These are phyloP conservation scores for Orcinus orca DNA, from an alignment of 2,113 vertebrate genomes.

Conservation along the genomic window DNA sequence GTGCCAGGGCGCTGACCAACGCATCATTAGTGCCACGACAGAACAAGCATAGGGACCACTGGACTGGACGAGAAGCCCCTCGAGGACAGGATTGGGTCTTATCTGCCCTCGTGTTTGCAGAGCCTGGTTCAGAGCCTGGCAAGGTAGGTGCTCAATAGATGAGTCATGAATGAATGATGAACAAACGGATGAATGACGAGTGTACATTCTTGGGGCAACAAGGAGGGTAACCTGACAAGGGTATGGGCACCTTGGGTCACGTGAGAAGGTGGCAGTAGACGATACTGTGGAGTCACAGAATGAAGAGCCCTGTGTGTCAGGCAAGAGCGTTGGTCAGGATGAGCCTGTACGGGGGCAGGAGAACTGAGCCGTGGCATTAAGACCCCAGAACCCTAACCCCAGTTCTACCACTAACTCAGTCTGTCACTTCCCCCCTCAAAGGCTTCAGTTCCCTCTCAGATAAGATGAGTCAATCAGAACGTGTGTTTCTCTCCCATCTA, in stretches of 20 bases:
- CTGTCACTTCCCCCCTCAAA: neutral
- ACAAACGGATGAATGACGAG: neutral
- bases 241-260: neutral
- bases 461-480: neutral
- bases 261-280: neutral
- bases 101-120: neutral
- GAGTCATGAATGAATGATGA: neutral
- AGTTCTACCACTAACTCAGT: neutral
- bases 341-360: rapidly evolving
- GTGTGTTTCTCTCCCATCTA: neutral
- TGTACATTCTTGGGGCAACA: neutral
- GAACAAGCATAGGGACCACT: neutral
- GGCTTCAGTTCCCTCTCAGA: neutral
- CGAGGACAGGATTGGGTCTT: neutral
- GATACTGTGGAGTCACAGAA: neutral
- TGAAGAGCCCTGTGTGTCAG: neutral
- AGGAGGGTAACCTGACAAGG: neutral
- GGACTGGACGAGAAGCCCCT: neutral
- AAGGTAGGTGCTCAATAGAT: neutral
- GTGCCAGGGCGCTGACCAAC: neutral
- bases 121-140: neutral
- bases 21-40: neutral
- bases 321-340: neutral
- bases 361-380: neutral
- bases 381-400: neutral